Evolutionary conservation across 1,140 invertebrate genomes (phyloP).

Genomic region (Zaprionus ghesquierei): DNA sequence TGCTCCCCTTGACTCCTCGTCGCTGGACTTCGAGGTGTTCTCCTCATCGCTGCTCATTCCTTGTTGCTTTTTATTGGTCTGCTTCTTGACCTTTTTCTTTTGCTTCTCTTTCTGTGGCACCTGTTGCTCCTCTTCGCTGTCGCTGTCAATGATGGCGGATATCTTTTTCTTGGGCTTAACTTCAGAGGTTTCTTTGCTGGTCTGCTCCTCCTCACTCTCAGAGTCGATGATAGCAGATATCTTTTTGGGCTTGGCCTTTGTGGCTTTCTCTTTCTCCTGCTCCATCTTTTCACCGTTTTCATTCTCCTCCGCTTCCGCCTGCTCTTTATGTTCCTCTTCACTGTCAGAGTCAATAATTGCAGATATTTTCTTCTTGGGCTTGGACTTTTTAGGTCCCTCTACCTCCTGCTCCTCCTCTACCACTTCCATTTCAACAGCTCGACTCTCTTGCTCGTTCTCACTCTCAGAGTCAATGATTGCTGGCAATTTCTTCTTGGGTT

Average conservation of each 20-base stretch:
- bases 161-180: slow-evolving; percentile 22
- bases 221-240: slow-evolving; percentile 37
- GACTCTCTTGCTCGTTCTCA: background rate
- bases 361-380: slow-evolving; percentile 40
- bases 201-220: slow-evolving; percentile 28
- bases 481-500: slow-evolving; percentile 12
- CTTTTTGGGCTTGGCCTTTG: slow-evolving; percentile 21
- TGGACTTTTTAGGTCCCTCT: background rate
- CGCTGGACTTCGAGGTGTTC: background rate
- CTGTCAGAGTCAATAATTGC: slow-evolving; percentile 55
- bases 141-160: slow-evolving; percentile 37
- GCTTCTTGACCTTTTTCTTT: slow-evolving; percentile 45
- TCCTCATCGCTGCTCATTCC: slow-evolving; percentile 34
- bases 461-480: slow-evolving; percentile 31
- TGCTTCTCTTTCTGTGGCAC: background rate
- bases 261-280: background rate
- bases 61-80: slow-evolving; percentile 19
- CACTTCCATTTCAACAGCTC: background rate
- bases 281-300: background rate
- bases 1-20: background rate
- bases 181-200: slow-evolving; percentile 12
- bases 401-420: background rate
- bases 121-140: slow-evolving; percentile 27
- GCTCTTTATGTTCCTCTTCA: slow-evolving; percentile 21
- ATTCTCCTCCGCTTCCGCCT: background rate